These are phyloP conservation scores for Periophthalmus modestus DNA, from an alignment of 2,113 vertebrate species.

Conservation along the genomic window DNA sequence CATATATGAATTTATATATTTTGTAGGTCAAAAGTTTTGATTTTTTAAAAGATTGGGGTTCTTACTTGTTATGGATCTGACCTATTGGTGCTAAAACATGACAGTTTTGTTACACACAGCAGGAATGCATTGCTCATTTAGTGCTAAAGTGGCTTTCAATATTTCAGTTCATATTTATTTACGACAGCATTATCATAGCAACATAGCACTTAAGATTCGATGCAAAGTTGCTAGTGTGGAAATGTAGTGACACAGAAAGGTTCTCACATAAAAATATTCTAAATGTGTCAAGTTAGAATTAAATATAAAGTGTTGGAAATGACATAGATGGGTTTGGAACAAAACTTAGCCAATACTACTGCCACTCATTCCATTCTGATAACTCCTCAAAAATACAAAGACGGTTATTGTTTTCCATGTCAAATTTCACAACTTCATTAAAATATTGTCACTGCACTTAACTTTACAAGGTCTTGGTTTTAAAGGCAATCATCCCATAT, in stretches of 20 bases:
- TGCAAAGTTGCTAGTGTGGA: not conserved
- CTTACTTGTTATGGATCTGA: not conserved
- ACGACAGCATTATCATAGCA: not conserved
- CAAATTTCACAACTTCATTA: not conserved
- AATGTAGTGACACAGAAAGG: not conserved
- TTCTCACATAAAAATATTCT: not conserved
- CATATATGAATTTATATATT: slow-evolving; percentile 14
- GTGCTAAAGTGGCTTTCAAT: not conserved
- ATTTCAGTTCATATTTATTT: slow-evolving; percentile 9
- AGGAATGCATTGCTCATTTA: not conserved
- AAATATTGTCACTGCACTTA: not conserved
- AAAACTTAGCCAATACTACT: not conserved
- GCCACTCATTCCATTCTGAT: slow-evolving; percentile 1
- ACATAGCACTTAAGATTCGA: slow-evolving; percentile 18
- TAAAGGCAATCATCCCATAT: not conserved
- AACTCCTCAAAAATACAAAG: not conserved
- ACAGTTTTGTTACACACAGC: not conserved
- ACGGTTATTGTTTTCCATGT: not conserved
- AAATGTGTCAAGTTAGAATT: not conserved
- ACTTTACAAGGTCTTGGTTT: slow-evolving; percentile 10
- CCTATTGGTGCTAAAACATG: slow-evolving; percentile 40
- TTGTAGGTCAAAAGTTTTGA: not conserved
- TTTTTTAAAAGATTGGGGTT: not conserved
- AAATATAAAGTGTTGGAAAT: not conserved
- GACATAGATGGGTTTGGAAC: not conserved